Percentiles rank a stretch among this genome's conserved stretches.
These are phyloP conservation scores for Goniozus legneri DNA, from an alignment of 1,140 invertebrate genomes.

Conservation along the genomic window DNA sequence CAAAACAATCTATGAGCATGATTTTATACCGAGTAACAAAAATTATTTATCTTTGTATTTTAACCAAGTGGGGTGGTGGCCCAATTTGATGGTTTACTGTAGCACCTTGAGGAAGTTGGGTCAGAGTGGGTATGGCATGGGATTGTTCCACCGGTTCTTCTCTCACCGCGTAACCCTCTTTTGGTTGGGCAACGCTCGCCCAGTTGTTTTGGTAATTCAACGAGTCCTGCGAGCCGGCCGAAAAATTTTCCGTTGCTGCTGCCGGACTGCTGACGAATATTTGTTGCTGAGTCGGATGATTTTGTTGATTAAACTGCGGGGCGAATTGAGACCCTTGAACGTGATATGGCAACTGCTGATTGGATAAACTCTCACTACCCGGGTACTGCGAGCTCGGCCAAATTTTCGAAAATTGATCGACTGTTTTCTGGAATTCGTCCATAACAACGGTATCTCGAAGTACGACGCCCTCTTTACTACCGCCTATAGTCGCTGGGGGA, in stretches of 20 bases:
- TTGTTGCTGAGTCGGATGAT: neutral
- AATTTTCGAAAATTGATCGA: slow-evolving; percentile 37
- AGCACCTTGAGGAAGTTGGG: too few relatives aligned
- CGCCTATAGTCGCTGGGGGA: slow-evolving; percentile 23
- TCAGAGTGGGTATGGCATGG: too few relatives aligned
- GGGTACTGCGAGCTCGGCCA: too few relatives aligned
- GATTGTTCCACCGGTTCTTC: slow-evolving; percentile 26
- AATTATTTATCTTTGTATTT: too few relatives aligned
- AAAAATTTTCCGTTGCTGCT: neutral
- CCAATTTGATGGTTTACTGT: too few relatives aligned
- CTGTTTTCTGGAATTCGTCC: slow-evolving; percentile 38
- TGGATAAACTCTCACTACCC: too few relatives aligned
- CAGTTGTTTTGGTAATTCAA: neutral
- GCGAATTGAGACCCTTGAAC: neutral
- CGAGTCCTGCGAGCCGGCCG: neutral
- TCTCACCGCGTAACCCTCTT: slow-evolving; percentile 29
- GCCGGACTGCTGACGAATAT: neutral
- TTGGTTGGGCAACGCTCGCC: slow-evolving; percentile 19
- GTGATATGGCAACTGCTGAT: neutral
- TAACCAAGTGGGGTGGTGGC: too few relatives aligned
- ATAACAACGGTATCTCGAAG: slow-evolving; percentile 33
- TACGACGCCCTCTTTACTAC: slow-evolving; percentile 28
- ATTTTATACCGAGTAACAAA: too few relatives aligned
- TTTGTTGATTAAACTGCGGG: neutral
- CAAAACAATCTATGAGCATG: too few relatives aligned